Evolutionary conservation across 2,797 vertebrate genomes (phyloP).

Genomic region (Odontamblyopus rebecca): DNA sequence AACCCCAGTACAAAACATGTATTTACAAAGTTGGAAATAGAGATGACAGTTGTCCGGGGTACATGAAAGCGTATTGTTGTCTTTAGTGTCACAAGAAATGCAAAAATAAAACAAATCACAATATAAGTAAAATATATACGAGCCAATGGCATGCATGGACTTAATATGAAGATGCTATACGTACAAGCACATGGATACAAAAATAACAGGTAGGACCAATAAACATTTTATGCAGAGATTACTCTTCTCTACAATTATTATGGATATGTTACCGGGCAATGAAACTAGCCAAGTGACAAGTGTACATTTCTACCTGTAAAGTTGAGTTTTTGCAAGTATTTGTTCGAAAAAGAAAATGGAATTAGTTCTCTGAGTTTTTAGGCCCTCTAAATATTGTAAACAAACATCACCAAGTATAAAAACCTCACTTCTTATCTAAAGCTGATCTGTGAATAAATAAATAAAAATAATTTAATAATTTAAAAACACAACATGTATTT

Average conservation of each 20-base stretch:
- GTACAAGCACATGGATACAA: slow-evolving; percentile 39
- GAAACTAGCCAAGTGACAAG: slow-evolving; percentile 37
- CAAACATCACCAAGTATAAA: slow-evolving; percentile 69
- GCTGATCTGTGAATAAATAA: slow-evolving; percentile 68
- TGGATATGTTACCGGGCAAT: slow-evolving; percentile 40
- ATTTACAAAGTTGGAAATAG: slow-evolving; percentile 92
- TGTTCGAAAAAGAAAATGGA: slow-evolving; percentile 49
- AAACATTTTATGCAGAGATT: slow-evolving; percentile 38
- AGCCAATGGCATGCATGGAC: slow-evolving; percentile 53
- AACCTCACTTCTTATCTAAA: slow-evolving; percentile 59
- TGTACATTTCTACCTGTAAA: slow-evolving; percentile 30
- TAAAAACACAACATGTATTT: slow-evolving; percentile 47
- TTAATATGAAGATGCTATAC: slow-evolving; percentile 44
- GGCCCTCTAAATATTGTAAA: slow-evolving; percentile 69
- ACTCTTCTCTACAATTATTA: slow-evolving; percentile 46
- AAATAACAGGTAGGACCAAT: slow-evolving; percentile 23
- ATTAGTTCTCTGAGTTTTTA: slow-evolving; percentile 61
- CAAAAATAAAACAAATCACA: slow-evolving; percentile 44
- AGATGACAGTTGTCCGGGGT: slow-evolving; percentile 51
- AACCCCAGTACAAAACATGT: slow-evolving; percentile 76
- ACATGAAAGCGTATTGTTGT: slow-evolving; percentile 15
- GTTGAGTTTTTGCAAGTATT: slow-evolving; percentile 32
- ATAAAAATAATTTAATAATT: slow-evolving; percentile 48
- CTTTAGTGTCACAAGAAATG: slow-evolving; percentile 36
- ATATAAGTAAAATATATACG: slow-evolving; percentile 46